These are phyloP conservation scores for cat (Felis catus) DNA, from an alignment of 2,113 vertebrate genomes.

Conservation along the genomic window DNA sequence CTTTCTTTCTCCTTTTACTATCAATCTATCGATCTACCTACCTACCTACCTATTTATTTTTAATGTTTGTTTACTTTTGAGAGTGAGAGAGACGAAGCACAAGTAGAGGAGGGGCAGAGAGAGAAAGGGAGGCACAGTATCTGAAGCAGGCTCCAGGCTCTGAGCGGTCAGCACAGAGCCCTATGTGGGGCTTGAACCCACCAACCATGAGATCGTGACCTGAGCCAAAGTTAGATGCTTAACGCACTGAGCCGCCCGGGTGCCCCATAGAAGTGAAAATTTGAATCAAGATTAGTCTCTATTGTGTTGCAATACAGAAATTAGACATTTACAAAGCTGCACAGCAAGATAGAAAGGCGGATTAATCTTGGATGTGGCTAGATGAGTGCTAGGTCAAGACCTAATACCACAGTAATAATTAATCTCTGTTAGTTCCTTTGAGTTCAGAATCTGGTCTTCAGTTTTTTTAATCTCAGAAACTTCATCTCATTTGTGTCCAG, in stretches of 20 bases:
- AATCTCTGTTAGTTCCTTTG: background rate
- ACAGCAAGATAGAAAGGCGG: background rate
- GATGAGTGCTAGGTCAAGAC: background rate
- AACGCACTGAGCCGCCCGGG: too few relatives aligned
- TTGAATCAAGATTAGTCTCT: background rate
- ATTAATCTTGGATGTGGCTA: background rate
- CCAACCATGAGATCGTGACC: too few relatives aligned
- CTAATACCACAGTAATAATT: background rate
- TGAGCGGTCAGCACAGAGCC: too few relatives aligned
- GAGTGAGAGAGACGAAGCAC: too few relatives aligned
- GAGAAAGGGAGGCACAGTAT: too few relatives aligned
- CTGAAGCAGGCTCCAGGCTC: too few relatives aligned
- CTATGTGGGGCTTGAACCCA: too few relatives aligned
- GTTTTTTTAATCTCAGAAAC: background rate
- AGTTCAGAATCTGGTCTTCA: background rate
- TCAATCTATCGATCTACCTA: too few relatives aligned
- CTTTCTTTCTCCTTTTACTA: background rate
- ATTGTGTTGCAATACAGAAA: background rate
- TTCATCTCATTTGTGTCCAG: background rate
- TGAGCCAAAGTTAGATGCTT: too few relatives aligned
- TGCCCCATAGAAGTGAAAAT: background rate
- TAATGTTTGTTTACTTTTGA: too few relatives aligned
- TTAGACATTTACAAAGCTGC: background rate
- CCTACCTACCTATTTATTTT: too few relatives aligned
- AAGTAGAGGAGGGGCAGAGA: too few relatives aligned